Base-by-base conservation (phyloP, 2,888 invertebrate genomes). In the Gibbula magus region DNA sequence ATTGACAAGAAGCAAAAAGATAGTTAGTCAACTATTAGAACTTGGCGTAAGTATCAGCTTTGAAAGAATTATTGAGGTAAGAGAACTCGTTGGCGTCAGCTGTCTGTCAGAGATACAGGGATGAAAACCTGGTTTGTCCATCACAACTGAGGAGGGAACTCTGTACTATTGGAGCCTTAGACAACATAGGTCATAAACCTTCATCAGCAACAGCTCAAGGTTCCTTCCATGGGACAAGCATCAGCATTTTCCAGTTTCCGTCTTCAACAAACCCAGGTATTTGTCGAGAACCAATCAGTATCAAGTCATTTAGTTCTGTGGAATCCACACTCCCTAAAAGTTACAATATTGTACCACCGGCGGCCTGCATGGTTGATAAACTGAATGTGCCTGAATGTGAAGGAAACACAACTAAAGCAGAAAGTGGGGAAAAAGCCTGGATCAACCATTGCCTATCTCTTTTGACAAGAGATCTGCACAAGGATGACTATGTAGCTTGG, bases 221-320 rank as follows among this genome's bases (percentile, higher is more conserved):
- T 0, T 83, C 82, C 10, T 80, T 82, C n/a, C 79, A 82, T 80
- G 83, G 82, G 3, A 81, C 83, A 18, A 45, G 77, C 8, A 83
- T 76, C 18, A 54, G 67, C 45, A n/a, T 81, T 25, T 78, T 83
- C 20, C 79, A 81, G 32, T 45, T 54, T n/a, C 83, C 76, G 10
- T 56, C 80, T 25, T 1, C 25, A 16, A 35, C 45, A 1, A 80
- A 80, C 10, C 67, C 75, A 35, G 82, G 80, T 13, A 25, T 35
- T 2, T 22, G 25, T n/a, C 35, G 78, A 75, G 16, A 20, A 29
- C 22, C 29, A 10, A 13, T 75, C 20, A 20, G 16, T 20, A 70
- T 81, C 5, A 70, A 70, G 52, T 22, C 77, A 25, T 39, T 18
- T 22, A 22, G 20, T 16, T 8, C 22, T 20, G 39, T 51, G 56